Evolutionary conservation across 2,113 vertebrate genomes (phyloP).

Genomic region (Aegypius monachus): DNA sequence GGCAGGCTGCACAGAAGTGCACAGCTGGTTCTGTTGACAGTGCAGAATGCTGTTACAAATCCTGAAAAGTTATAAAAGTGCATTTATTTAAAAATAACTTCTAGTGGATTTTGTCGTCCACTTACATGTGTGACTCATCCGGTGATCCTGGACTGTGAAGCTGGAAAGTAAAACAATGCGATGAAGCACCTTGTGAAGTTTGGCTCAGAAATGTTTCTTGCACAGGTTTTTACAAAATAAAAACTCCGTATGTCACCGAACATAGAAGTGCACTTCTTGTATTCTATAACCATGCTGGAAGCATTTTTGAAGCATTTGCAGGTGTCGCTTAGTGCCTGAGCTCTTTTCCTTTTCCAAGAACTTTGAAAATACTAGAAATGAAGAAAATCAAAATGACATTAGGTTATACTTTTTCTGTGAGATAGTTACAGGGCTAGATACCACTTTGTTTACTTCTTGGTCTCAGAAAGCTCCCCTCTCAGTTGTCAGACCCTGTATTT

Average conservation of each 20-base stretch:
- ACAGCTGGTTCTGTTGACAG: neutral
- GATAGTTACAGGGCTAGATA: neutral
- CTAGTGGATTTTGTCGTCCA: neutral
- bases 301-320: neutral
- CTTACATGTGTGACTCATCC: neutral
- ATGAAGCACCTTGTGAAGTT: neutral
- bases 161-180: neutral
- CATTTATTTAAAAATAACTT: neutral
- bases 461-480: neutral
- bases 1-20: neutral
- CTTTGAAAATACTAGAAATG: neutral
- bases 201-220: neutral
- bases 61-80: neutral
- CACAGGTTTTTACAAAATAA: neutral
- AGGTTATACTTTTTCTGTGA: neutral
- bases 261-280: neutral
- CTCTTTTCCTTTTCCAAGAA: neutral
- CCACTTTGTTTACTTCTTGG: neutral
- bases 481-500: neutral
- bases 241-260: neutral
- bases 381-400: neutral
- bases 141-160: neutral
- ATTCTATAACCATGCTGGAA: neutral
- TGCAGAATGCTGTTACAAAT: neutral
- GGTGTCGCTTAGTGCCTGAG: neutral